Evolutionary conservation across 2,113 vertebrate species (phyloP).

Genomic region (Indicator maculatus): DNA sequence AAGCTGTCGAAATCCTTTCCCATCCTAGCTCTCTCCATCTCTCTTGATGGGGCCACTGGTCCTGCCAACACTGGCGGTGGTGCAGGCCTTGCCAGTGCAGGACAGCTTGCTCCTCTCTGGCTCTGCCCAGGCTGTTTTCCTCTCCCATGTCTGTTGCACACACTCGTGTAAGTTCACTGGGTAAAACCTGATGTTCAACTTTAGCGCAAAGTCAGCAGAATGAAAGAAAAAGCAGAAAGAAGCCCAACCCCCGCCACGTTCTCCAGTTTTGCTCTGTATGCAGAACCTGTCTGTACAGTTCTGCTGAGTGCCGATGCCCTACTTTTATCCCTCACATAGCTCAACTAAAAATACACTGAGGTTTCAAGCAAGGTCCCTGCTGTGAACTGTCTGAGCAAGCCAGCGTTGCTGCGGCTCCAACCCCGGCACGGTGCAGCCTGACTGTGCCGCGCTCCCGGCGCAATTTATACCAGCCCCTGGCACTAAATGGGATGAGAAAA

Average conservation of each 20-base stretch:
- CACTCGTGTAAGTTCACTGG: not conserved
- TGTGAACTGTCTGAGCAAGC: slow-evolving; percentile 12
- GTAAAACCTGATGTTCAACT: slow-evolving; percentile 27
- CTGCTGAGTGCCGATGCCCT: slow-evolving; percentile 35
- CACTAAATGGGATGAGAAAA: not conserved
- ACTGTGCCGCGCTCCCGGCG: rapidly evolving
- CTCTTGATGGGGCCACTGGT: rapidly evolving
- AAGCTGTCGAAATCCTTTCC: not conserved
- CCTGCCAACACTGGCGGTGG: rapidly evolving
- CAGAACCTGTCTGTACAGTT: slow-evolving; percentile 46
- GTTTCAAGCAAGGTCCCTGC: slow-evolving; percentile 22
- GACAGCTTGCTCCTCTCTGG: not conserved
- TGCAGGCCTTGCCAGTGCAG: not conserved
- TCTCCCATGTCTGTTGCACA: not conserved
- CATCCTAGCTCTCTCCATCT: not conserved
- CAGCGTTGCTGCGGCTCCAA: not conserved
- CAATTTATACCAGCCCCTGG: not conserved
- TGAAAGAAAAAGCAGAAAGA: not conserved
- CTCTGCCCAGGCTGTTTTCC: not conserved
- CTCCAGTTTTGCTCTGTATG: slow-evolving; percentile 19
- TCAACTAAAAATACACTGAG: slow-evolving; percentile 50
- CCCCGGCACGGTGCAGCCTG: not conserved
- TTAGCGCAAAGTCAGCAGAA: slow-evolving; percentile 55
- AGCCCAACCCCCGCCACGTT: not conserved
- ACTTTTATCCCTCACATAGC: slow-evolving; percentile 51